Conservation (phyloP, 2,797 vertebrate species). For the Ibycter americanus region DNA sequence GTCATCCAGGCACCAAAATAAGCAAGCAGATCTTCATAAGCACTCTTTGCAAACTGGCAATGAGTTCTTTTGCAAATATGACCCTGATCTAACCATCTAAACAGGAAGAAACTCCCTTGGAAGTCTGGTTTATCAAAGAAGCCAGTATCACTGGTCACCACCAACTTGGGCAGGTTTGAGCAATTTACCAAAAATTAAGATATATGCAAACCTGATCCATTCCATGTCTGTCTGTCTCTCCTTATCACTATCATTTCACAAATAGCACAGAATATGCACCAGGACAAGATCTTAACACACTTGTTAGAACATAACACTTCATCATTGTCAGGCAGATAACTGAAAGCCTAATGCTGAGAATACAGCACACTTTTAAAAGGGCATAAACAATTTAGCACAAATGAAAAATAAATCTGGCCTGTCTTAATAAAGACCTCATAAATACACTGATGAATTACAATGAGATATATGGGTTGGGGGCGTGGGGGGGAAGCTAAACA, state of each 20-base stretch:
- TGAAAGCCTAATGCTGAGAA: constrained; percentile 16
- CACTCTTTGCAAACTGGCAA: background rate
- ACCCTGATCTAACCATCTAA: background rate
- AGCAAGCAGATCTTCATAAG: background rate
- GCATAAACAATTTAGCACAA: constrained; percentile 54
- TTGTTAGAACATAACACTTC: constrained; percentile 34
- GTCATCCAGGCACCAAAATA: background rate
- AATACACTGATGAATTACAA: constrained; percentile 51
- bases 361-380: constrained; percentile 39
- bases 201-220: background rate
- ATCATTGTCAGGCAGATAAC: constrained; percentile 57
- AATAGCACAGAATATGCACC: constrained; percentile 31
- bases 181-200: background rate
- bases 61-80: background rate
- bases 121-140: background rate
- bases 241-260: constrained; percentile 25
- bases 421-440: constrained; percentile 62
- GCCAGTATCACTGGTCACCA: background rate
- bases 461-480: background rate
- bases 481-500: background rate
- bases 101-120: background rate
- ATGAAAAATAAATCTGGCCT: constrained; percentile 59
- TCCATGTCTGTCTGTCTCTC: background rate
- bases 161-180: background rate
- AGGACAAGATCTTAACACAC: constrained; percentile 40